phyloP scores from a whole-genome alignment of 2,888 invertebrate genomes.

The Harpagoxenus sublaevis region DNA sequence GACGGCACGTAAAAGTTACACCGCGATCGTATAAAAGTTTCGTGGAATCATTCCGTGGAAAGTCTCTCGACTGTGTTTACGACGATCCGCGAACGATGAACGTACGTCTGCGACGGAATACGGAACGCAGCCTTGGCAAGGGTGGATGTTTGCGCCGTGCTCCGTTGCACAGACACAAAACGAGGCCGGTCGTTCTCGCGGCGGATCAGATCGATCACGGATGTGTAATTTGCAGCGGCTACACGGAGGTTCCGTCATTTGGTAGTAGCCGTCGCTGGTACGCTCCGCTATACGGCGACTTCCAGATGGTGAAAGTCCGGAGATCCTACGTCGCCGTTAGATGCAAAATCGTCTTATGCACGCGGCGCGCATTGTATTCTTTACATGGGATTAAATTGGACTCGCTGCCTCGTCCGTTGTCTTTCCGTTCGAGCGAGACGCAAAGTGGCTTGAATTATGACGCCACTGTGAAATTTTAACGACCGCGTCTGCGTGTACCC shows the following conservation, averaged over 20 bases:
- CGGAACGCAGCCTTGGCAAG: slow-evolving; percentile 37
- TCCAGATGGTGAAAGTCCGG: slow-evolving; percentile 47
- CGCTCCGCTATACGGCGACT: slow-evolving; percentile 28
- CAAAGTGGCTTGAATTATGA: slow-evolving; percentile 15
- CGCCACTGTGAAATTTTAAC: slow-evolving; percentile 29
- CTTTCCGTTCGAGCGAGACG: slow-evolving; percentile 19
- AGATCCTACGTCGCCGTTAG: slow-evolving; percentile 34
- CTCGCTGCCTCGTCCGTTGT: slow-evolving; percentile 1
- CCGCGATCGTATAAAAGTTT: slow-evolving; percentile 12
- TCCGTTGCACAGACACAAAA: slow-evolving; percentile 45
- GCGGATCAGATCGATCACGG: slow-evolving; percentile 47
- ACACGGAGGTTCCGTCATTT: slow-evolving; percentile 42
- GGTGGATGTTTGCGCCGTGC: slow-evolving; percentile 44
- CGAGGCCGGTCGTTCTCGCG: slow-evolving; percentile 24
- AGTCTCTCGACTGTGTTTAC: background rate
- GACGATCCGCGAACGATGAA: background rate
- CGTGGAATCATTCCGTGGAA: background rate
- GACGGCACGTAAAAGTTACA: background rate
- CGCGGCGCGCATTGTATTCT: slow-evolving; percentile 45
- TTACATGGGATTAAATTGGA: slow-evolving; percentile 33
- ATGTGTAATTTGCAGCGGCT: slow-evolving; percentile 47
- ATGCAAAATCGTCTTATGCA: slow-evolving; percentile 41
- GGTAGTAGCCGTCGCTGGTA: background rate
- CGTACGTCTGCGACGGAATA: background rate
- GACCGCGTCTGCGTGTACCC: background rate